phyloP scores from a whole-genome alignment of 30 jellyfish, hydroid and myxozoan species.

The Chrysaora quinquecirrha region DNA sequence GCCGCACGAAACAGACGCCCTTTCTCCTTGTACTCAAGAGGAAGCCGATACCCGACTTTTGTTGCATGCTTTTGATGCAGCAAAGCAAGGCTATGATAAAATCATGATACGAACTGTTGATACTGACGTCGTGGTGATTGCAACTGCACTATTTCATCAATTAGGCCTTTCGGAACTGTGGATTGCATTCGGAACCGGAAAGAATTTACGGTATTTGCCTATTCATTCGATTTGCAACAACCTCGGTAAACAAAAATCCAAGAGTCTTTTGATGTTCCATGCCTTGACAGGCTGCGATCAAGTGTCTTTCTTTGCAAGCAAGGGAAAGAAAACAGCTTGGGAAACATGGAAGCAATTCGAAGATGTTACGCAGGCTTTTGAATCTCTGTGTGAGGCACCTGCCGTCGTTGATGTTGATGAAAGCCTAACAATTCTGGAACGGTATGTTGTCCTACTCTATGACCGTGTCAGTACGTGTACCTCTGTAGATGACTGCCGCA shows the following conservation, averaged over 20 bases:
- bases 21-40: constrained; percentile 39
- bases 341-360: constrained; percentile 30
- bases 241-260: constrained; percentile 21
- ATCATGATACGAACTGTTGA: constrained; percentile 38
- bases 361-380: constrained; percentile 14
- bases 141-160: not conserved
- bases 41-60: constrained; percentile 60
- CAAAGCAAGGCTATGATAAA: not conserved
- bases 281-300: constrained; percentile 50
- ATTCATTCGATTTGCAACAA: constrained; percentile 8
- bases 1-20: not conserved
- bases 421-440: not conserved
- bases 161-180: constrained; percentile 12
- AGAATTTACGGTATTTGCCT: constrained; percentile 35
- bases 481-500: constrained; percentile 18
- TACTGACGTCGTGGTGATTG: constrained; percentile 49
- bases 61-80: constrained; percentile 46
- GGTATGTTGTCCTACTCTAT: constrained; percentile 21
- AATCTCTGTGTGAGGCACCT: constrained; percentile 4
- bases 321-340: constrained; percentile 53
- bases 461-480: constrained; percentile 36
- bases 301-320: constrained; percentile 18
- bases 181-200: constrained; percentile 53
- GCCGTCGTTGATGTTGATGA: not conserved
- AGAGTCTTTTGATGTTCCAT: constrained; percentile 6